A percentile compares a stretch with the other conserved stretches of the same genome.
Evolutionary conservation across 2,113 vertebrate species (phyloP).

Genomic region (Mustela nigripes): DNA sequence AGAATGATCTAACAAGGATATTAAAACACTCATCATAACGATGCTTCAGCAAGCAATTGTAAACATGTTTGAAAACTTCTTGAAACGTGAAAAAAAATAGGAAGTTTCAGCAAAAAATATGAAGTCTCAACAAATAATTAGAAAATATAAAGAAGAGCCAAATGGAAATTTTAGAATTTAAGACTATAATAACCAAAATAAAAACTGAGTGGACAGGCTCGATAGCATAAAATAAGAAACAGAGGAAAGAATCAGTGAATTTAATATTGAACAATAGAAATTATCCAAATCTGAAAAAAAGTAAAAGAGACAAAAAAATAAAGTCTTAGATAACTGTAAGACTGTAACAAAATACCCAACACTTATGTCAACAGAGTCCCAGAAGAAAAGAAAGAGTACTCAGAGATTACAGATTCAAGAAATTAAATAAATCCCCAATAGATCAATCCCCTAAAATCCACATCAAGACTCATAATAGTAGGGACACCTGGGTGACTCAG

Average conservation of each 20-base stretch:
- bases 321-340: neutral
- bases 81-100: neutral
- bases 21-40: neutral
- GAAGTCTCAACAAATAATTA: neutral
- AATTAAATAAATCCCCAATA: neutral
- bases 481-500: too few relatives aligned
- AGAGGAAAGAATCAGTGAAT: slow-evolving; percentile 17
- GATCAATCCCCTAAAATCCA: neutral
- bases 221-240: neutral
- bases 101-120: neutral
- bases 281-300: neutral
- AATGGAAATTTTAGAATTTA: neutral
- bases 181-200: neutral
- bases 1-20: neutral
- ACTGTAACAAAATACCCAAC: neutral
- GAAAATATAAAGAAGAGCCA: neutral
- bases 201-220: neutral
- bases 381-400: neutral
- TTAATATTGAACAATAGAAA: neutral
- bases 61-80: neutral
- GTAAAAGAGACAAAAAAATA: neutral
- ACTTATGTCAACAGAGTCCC: neutral
- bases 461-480: neutral
- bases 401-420: neutral
- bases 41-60: neutral